phyloP scores from a whole-genome alignment of 2,797 vertebrate species.

The Sebastes nivosus region DNA sequence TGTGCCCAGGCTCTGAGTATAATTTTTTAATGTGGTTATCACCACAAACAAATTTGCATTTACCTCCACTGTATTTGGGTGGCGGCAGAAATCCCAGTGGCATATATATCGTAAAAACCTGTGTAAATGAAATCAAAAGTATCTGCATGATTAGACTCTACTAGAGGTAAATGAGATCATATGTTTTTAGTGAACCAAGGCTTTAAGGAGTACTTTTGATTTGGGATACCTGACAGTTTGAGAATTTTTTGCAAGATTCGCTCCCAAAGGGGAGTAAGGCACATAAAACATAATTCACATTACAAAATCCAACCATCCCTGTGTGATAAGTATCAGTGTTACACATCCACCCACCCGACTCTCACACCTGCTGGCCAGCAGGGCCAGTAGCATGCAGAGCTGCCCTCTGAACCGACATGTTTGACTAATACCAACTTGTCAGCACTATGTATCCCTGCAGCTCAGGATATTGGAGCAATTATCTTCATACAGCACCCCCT shows the following conservation, averaged over 20 bases:
- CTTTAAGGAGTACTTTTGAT: not conserved
- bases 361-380: slow-evolving; percentile 56
- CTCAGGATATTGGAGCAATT: slow-evolving; percentile 80
- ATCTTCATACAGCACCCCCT: slow-evolving; percentile 62
- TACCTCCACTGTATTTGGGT: too few species aligned
- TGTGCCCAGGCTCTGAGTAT: not conserved
- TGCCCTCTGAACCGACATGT: slow-evolving; percentile 62
- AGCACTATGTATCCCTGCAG: slow-evolving; percentile 70
- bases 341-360: slow-evolving; percentile 27
- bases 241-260: not conserved
- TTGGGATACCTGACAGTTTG: not conserved
- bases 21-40: not conserved
- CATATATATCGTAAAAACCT: not conserved
- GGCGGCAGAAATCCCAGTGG: not conserved
- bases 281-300: not conserved
- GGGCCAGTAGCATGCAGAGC: slow-evolving; percentile 25
- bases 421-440: slow-evolving; percentile 76
- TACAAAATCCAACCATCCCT: not conserved
- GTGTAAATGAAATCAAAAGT: not conserved
- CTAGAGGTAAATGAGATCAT: not conserved
- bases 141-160: not conserved
- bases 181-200: not conserved
- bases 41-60: not conserved
- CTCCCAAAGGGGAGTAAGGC: not conserved
- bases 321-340: slow-evolving; percentile 48